phyloP scores from a whole-genome alignment of 1,140 invertebrate genomes.

The Caenorhabditis latens region DNA sequence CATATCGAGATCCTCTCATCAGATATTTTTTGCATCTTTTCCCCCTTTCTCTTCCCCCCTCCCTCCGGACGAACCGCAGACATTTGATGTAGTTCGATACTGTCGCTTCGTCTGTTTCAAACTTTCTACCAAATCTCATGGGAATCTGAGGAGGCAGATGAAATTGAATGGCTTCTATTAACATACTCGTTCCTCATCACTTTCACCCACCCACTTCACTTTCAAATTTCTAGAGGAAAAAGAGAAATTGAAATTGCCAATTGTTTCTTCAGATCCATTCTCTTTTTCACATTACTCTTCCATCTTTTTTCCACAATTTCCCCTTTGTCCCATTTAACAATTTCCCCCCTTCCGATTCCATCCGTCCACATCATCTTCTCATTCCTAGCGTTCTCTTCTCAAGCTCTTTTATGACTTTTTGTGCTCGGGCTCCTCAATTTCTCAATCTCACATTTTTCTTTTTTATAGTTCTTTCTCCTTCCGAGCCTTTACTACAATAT shows the following conservation, averaged over 20 bases:
- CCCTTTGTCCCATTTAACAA: not conserved
- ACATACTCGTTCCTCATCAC: slow-evolving; percentile 25
- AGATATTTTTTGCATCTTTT: slow-evolving; percentile 26
- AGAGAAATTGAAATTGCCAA: slow-evolving; percentile 51
- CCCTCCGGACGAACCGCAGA: not conserved
- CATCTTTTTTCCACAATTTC: no score
- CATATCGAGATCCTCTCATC: slow-evolving; percentile 51
- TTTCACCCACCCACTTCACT: not conserved
- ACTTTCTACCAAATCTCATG: slow-evolving; percentile 29
- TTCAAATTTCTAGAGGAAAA: slow-evolving; percentile 30
- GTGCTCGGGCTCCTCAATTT: not conserved
- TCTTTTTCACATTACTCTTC: slow-evolving; percentile 33
- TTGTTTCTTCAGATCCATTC: slow-evolving; percentile 15
- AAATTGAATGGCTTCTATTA: slow-evolving; percentile 35
- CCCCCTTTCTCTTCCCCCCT: not conserved
- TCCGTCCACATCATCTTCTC: not conserved
- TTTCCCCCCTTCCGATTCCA: not conserved
- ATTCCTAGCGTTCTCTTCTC: not conserved
- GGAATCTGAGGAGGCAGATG: not conserved
- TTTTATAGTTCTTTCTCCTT: not conserved
- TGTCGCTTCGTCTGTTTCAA: not conserved
- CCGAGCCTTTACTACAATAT: not conserved
- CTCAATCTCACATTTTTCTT: not conserved
- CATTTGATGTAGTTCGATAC: slow-evolving; percentile 8
- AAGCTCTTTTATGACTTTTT: slow-evolving; percentile 12